A percentile compares a stretch with the other conserved stretches of the same genome.
These are phyloP conservation scores for Drosophila basisetae DNA, from an alignment of 2,888 invertebrate species.

Conservation along the genomic window DNA sequence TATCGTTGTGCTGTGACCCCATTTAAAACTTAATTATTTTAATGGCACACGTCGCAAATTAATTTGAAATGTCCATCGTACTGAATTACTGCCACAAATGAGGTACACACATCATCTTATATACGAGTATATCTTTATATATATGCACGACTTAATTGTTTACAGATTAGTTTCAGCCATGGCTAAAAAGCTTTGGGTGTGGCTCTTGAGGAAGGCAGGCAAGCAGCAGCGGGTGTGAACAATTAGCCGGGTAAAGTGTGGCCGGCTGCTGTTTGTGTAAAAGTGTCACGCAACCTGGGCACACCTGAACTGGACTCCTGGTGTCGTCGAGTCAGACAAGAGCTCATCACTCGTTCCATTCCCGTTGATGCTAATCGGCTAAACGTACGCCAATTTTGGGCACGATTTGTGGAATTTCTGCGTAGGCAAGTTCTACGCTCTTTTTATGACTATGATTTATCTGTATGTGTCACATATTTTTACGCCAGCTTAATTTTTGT, in stretches of 20 bases:
- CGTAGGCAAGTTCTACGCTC: slow-evolving; percentile 30
- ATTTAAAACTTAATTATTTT: slow-evolving; percentile 63
- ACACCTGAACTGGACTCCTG: slow-evolving; percentile 24
- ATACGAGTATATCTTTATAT: slow-evolving; percentile 28
- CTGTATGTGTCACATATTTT: slow-evolving; percentile 54
- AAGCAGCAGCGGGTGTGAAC: slow-evolving; percentile 66
- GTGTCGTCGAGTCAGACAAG: background rate
- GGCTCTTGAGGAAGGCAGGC: slow-evolving; percentile 28
- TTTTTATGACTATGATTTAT: slow-evolving; percentile 52
- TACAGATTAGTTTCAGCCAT: slow-evolving; percentile 72
- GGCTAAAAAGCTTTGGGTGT: slow-evolving; percentile 55
- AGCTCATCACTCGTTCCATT: slow-evolving; percentile 69
- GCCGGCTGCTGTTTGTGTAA: slow-evolving; percentile 56
- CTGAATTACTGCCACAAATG: slow-evolving; percentile 11
- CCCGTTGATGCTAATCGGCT: slow-evolving; percentile 64
- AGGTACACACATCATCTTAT: slow-evolving; percentile 14
- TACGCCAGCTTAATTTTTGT: slow-evolving; percentile 31
- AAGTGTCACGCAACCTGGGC: slow-evolving; percentile 73
- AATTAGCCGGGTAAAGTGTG: slow-evolving; percentile 59
- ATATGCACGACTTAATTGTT: slow-evolving; percentile 61
- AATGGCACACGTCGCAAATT: slow-evolving; percentile 71
- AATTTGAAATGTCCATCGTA: slow-evolving; percentile 50
- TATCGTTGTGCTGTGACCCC: slow-evolving; percentile 38
- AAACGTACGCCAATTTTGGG: slow-evolving; percentile 70
- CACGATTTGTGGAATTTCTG: slow-evolving; percentile 65